Evolutionary conservation across 2,797 vertebrate species (phyloP).

Genomic region (Acanthurus tractus): DNA sequence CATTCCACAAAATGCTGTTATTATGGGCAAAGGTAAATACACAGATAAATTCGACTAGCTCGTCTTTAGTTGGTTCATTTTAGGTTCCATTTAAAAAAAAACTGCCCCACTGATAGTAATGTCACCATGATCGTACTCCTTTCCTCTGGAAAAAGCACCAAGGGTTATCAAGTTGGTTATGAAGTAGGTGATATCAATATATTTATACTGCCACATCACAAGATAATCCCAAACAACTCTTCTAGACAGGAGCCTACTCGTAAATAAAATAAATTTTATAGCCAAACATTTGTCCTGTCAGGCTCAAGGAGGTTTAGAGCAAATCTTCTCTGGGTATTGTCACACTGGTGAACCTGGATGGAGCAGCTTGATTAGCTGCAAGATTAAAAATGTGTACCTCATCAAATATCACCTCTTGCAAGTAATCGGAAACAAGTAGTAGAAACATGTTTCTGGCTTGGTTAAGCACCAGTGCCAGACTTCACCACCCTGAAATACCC

Average conservation of each 20-base stretch:
- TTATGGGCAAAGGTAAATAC: neutral
- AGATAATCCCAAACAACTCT: neutral
- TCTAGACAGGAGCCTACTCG: neutral
- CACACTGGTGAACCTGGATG: neutral
- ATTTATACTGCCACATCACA: neutral
- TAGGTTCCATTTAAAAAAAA: neutral
- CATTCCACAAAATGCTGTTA: neutral
- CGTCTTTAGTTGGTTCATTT: neutral
- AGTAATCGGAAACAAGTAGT: neutral
- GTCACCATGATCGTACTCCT: neutral
- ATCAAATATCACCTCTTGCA: neutral
- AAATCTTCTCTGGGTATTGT: neutral
- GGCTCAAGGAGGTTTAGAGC: conserved; percentile 1
- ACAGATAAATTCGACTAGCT: neutral
- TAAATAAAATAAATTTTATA: neutral
- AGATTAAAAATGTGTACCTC: neutral
- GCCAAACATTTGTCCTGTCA: neutral
- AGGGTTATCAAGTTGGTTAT: neutral
- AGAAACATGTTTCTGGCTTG: neutral
- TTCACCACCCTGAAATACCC: neutral
- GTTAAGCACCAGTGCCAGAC: neutral
- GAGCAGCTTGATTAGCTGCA: conserved; percentile 19
- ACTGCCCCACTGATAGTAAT: neutral
- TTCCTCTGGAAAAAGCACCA: neutral
- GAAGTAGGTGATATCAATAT: neutral